Percentiles rank a stretch among this genome's conserved stretches.
phyloP scores from a whole-genome alignment of 2,888 invertebrate genomes.

The Hemistola chrysoprasaria region DNA sequence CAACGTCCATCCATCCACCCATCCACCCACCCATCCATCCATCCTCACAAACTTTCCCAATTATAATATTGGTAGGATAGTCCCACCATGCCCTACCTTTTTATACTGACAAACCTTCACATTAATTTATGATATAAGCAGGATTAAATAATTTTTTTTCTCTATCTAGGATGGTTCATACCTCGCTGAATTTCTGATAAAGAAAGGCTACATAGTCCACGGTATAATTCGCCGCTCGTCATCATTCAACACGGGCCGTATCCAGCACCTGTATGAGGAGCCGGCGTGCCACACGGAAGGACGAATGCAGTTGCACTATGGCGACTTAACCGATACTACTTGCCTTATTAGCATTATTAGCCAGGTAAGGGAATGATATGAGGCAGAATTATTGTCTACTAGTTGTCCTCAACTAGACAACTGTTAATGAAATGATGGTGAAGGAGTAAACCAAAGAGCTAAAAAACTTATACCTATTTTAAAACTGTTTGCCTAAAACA shows the following conservation, averaged over 20 bases:
- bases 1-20: too few species aligned
- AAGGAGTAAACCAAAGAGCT: too few species aligned
- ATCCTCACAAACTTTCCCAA: too few species aligned
- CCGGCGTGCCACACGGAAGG: constrained; percentile 94
- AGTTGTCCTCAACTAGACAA: too few species aligned
- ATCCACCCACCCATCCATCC: too few species aligned
- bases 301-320: constrained; percentile 97
- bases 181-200: constrained; percentile 94
- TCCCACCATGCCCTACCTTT: too few species aligned
- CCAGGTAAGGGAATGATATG: constrained; percentile 46
- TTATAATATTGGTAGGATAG: too few species aligned
- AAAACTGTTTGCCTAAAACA: too few species aligned
- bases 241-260: constrained; percentile 97
- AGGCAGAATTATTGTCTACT: too few species aligned
- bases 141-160: constrained; percentile 30
- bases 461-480: background rate
- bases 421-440: too few species aligned
- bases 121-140: too few species aligned
- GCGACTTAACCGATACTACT: constrained; percentile 99
- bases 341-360: constrained; percentile 83
- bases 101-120: too few species aligned
- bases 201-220: constrained; percentile 97
- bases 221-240: constrained; percentile 97
- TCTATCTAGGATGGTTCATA: constrained; percentile 97
- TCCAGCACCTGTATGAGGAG: constrained; percentile 97